phyloP scores from a whole-genome alignment of 2,888 invertebrate genomes.

The Microdon myrmicae region DNA sequence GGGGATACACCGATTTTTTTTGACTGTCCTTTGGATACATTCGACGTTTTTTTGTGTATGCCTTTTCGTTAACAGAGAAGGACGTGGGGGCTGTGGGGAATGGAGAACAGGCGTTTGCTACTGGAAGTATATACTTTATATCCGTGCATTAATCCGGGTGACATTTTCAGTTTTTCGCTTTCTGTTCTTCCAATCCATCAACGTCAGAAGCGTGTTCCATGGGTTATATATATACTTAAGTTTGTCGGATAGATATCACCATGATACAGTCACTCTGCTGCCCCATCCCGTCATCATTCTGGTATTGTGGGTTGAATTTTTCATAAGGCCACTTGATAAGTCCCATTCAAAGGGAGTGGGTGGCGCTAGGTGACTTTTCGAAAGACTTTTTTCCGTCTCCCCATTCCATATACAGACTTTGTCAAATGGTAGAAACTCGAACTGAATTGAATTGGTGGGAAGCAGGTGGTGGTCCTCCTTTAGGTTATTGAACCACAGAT shows the following conservation, averaged over 20 bases:
- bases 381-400: constrained; percentile 26
- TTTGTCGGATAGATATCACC: constrained; percentile 45
- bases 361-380: constrained; percentile 49
- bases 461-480: constrained; percentile 10
- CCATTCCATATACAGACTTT: no score
- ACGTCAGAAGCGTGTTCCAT: constrained; percentile 57
- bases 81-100: no score
- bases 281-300: constrained; percentile 3
- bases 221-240: constrained; percentile 49
- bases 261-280: constrained; percentile 41
- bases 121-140: constrained; percentile 57
- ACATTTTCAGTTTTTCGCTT: constrained; percentile 60
- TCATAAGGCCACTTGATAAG: constrained; percentile 47
- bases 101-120: constrained; percentile 17
- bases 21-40: constrained; percentile 37
- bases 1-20: constrained; percentile 15
- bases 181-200: constrained; percentile 58
- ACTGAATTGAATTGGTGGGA: no score
- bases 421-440: no score
- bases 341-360: constrained; percentile 37
- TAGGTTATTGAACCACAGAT: no score
- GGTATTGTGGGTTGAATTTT: constrained; percentile 32
- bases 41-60: constrained; percentile 17
- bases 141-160: constrained; percentile 59
- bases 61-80: neutral